Conservation (phyloP, 2,888 invertebrate genomes). For the Spilosoma lubricipeda region DNA sequence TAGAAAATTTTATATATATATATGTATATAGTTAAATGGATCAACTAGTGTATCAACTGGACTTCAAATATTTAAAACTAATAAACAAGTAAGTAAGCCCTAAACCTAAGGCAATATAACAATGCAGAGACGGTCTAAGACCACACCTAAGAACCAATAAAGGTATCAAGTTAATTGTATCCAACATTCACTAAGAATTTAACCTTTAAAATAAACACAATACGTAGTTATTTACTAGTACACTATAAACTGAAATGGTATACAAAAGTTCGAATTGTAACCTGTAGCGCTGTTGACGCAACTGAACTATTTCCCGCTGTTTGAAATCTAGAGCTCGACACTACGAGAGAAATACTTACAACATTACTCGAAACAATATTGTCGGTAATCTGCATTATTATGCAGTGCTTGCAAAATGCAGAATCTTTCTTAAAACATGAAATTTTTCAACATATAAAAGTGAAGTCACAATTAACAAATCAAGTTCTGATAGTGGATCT, state of each 20-base stretch:
- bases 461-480: conserved; percentile 5
- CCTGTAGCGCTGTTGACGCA: conserved; percentile 49
- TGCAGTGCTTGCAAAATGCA: conserved; percentile 34
- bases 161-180: conserved; percentile 26
- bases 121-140: neutral
- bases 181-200: conserved; percentile 27
- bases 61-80: neutral
- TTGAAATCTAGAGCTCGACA: conserved; percentile 52
- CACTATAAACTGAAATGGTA: conserved; percentile 44
- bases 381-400: conserved; percentile 41
- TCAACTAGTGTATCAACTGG: neutral
- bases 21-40: neutral
- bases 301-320: conserved; percentile 49
- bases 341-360: conserved; percentile 49
- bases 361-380: conserved; percentile 46
- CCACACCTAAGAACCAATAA: conserved; percentile 27
- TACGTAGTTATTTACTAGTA: conserved; percentile 29
- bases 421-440: conserved; percentile 23
- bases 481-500: conserved; percentile 9
- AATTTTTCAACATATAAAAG: conserved; percentile 9
- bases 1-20: neutral
- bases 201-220: conserved; percentile 49
- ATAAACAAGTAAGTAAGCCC: neutral
- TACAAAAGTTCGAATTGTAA: conserved; percentile 46
- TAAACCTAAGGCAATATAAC: neutral